Evolutionary conservation across 1,140 invertebrate genomes (phyloP).

Genomic region (Panulirus ornatus): DNA sequence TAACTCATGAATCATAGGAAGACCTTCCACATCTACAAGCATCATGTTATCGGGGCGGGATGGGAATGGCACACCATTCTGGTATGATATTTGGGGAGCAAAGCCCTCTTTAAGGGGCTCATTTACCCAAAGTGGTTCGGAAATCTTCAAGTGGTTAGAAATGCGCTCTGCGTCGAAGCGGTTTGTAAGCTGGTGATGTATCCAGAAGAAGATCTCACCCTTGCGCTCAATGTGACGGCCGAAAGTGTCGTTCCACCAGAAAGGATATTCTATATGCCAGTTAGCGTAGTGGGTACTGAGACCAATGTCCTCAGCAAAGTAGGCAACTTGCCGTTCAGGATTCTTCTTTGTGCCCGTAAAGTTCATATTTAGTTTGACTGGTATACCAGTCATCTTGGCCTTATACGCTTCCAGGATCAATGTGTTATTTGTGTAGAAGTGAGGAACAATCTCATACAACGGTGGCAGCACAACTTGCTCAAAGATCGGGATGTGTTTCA

Average conservation of each 20-base stretch:
- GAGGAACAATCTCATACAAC: conserved; percentile 6
- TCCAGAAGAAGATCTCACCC: conserved; percentile 14
- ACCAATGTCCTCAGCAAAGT: conserved; percentile 8
- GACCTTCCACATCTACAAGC: neutral
- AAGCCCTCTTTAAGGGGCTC: neutral
- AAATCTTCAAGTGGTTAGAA: neutral
- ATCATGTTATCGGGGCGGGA: neutral
- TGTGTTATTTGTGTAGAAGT: conserved; percentile 15
- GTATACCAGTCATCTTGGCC: neutral
- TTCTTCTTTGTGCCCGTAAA: conserved; percentile 8
- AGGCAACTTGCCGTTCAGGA: neutral
- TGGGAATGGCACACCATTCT: neutral
- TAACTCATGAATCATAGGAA: neutral
- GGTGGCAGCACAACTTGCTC: conserved; percentile 23
- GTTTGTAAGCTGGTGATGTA: neutral
- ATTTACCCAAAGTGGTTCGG: neutral
- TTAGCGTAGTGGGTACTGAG: neutral
- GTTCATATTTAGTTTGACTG: neutral
- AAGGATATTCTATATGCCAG: conserved; percentile 2
- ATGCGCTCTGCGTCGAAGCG: neutral
- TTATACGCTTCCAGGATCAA: conserved; percentile 34
- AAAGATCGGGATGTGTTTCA: conserved; percentile 30
- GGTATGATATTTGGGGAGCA: neutral
- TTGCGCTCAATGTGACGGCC: neutral
- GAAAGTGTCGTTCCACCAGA: conserved; percentile 9